Conservation (phyloP, 2,888 invertebrate genomes). For the Sinhomidia bicolor region DNA sequence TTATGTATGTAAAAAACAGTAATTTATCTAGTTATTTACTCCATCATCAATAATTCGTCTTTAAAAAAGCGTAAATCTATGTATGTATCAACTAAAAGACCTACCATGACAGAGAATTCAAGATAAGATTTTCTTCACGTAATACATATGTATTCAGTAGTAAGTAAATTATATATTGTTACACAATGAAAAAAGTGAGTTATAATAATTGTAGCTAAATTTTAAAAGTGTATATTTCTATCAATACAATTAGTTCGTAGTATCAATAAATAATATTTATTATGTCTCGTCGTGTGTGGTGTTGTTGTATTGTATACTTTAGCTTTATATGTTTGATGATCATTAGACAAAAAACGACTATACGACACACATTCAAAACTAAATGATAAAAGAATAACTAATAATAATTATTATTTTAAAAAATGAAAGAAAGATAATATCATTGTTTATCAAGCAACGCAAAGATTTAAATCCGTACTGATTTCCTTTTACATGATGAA, state of each 20-base stretch:
- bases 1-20: not conserved
- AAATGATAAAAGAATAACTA: too few species aligned
- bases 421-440: not conserved
- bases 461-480: slow-evolving; percentile 48
- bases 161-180: slow-evolving; percentile 32
- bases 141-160: slow-evolving; percentile 30
- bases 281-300: not conserved
- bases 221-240: slow-evolving; percentile 40
- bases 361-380: slow-evolving; percentile 19
- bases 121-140: not conserved
- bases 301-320: slow-evolving; percentile 1
- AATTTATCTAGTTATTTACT: not conserved
- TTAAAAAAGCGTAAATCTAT: slow-evolving; percentile 21
- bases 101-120: slow-evolving; percentile 61
- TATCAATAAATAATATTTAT: not conserved
- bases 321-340: slow-evolving; percentile 21
- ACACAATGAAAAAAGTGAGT: not conserved
- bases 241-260: not conserved
- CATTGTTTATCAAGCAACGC: slow-evolving; percentile 27
- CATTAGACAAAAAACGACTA: slow-evolving; percentile 2
- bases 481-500: slow-evolving; percentile 45
- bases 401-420: too few species aligned
- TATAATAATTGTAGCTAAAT: not conserved
- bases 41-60: slow-evolving; percentile 30
- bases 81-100: slow-evolving; percentile 61